These are phyloP conservation scores for Sinopyrophorus schimmeli DNA, from an alignment of 2,888 invertebrate genomes.

Conservation along the genomic window DNA sequence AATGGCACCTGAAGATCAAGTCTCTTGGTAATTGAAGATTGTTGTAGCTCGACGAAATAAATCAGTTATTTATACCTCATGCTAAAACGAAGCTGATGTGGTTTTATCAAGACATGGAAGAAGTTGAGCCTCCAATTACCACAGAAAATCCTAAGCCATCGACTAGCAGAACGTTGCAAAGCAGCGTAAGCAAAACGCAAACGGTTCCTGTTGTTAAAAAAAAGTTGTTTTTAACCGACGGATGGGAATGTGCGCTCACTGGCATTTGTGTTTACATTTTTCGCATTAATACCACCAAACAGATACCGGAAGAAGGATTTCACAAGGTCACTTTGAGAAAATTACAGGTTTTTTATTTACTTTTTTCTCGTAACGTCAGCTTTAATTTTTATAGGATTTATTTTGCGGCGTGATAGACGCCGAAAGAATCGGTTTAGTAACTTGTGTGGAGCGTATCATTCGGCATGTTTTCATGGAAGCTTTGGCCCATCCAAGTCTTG, in stretches of 20 bases:
- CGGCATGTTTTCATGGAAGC: conserved; percentile 91
- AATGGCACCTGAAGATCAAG: neutral
- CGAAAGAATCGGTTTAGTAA: conserved; percentile 77
- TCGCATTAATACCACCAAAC: conserved; percentile 79
- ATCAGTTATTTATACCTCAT: conserved; percentile 82
- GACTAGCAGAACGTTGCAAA: conserved; percentile 46
- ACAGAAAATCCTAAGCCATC: conserved; percentile 46
- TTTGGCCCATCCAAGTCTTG: conserved; percentile 76
- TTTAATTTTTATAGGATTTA: conserved; percentile 47
- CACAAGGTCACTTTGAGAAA: conserved; percentile 65
- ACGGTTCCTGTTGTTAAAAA: conserved; percentile 62
- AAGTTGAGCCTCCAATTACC: conserved; percentile 57
- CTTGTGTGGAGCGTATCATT: conserved; percentile 85
- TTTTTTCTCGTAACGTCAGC: neutral
- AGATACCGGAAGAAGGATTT: conserved; percentile 90
- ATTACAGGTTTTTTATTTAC: neutral
- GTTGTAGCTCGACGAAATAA: conserved; percentile 80
- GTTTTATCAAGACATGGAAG: conserved; percentile 87
- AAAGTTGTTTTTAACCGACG: conserved; percentile 83
- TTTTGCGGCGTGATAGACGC: conserved; percentile 83
- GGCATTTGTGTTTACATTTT: conserved; percentile 87
- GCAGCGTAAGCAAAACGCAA: conserved; percentile 50
- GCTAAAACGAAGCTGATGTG: conserved; percentile 84
- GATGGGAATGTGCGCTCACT: conserved; percentile 78
- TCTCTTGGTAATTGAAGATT: conserved; percentile 5